Base-by-base conservation (phyloP, 2,113 vertebrate genomes). In the Zosterops hypoxanthus region DNA sequence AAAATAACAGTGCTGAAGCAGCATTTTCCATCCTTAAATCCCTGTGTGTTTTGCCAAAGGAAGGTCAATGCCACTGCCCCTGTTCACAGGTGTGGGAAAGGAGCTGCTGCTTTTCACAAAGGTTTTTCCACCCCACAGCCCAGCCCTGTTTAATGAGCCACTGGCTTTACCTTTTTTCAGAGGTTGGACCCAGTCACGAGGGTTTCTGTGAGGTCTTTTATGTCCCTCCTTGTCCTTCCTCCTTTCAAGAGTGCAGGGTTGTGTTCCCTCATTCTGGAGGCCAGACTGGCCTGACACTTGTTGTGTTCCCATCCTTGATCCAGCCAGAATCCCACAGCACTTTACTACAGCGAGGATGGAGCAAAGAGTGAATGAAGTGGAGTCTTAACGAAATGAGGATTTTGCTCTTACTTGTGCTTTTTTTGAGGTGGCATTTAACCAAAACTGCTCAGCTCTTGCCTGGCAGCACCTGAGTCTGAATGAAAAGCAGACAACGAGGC, bases 1-100 rank as follows among this genome's bases (percentile, higher is more conserved):
- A 87, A 92, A 97, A 88, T 72, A 89, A 68, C 46, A 59, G 42
- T 87, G 84, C 78, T 97, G 95, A 94, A 82, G 46, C 78, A 91
- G 84, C 94, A 88, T 29, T 87, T 95, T 73, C 46, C 65, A 8
- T 53, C 78, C 70, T 94, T 72, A 79, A 88, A 95, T 66, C 73
- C 42, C 49, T 29, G 33, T 6, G 42, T 92, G 52, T 29, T 86
- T 86, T 71, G 81, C 83, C 86, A 94, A 86, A 86, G 83, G 50
- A 94, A 92, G 75, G 84, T 89, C 86, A 87, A 11, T 44, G 59
- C 36, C n/a, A 44, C 68, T 89, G 66, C 63, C 42, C 84, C 41
- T 33, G 9, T 68, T 86, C 81, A 73, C 66, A 76, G 57, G 61
- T 65, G 53, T 75, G 70, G 73, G 50, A 46, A 79, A 65, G 70